A percentile compares a stretch with the other conserved stretches of the same genome.
phyloP scores from a whole-genome alignment of 1,140 invertebrate species.

The Chionoecetes opilio region DNA sequence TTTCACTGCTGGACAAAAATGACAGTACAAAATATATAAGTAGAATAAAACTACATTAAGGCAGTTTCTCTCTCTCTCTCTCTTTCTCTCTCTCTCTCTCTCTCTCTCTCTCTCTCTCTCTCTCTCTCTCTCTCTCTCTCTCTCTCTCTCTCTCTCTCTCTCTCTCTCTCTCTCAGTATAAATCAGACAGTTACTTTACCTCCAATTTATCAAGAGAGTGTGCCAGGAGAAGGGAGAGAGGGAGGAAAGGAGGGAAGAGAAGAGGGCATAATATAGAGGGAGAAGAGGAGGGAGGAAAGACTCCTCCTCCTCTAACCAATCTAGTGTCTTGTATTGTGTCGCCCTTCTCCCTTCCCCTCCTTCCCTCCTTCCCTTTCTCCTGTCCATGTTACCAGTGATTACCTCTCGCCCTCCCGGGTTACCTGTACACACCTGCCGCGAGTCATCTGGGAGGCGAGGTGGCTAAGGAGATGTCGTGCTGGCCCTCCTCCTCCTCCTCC shows the following conservation, averaged over 20 bases:
- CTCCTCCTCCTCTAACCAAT: neutral
- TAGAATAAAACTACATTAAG: no score
- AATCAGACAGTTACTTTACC: neutral
- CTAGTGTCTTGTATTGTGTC: slow-evolving; percentile 19
- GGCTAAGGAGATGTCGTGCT: neutral
- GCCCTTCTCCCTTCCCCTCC: neutral
- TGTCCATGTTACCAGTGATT: neutral
- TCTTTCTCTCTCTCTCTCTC: slow-evolving; percentile 47
- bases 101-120: slow-evolving; percentile 9
- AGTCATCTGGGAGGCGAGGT: slow-evolving; percentile 15
- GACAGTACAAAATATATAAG: no score
- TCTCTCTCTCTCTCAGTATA: neutral
- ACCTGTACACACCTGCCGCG: slow-evolving; percentile 1
- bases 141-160: slow-evolving; percentile 44
- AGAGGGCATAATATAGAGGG: no score
- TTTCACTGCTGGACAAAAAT: no score
- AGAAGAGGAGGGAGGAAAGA: neutral
- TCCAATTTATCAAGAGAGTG: neutral
- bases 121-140: neutral
- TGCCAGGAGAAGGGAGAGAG: neutral
- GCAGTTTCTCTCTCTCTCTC: no score
- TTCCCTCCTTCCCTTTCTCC: neutral
- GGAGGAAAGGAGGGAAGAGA: no score
- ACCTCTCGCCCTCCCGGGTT: neutral
- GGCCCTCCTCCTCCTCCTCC: neutral